A percentile compares a stretch with the other conserved stretches of the same genome.
phyloP scores from a whole-genome alignment of 2,113 vertebrate genomes.

The Balaenoptera acutorostrata region DNA sequence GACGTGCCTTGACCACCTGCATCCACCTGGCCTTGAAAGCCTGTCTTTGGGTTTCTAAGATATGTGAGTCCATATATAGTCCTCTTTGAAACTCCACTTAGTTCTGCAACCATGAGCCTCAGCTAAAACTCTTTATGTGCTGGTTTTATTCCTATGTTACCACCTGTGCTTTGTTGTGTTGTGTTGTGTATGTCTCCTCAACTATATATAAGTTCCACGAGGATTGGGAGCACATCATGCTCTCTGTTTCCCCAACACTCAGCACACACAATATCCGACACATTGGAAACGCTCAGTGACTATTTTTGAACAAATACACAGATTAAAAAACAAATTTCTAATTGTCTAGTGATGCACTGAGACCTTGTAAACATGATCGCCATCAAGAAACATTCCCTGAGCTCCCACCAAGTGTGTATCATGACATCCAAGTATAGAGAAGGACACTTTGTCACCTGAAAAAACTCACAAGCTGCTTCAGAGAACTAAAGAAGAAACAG shows the following conservation, averaged over 20 bases:
- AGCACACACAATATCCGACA: neutral
- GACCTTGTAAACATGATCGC: neutral
- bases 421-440: no score
- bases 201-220: neutral
- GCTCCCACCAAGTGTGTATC: neutral
- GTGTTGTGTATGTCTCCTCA: neutral
- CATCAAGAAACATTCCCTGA: neutral
- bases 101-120: neutral
- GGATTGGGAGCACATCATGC: neutral
- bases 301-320: neutral
- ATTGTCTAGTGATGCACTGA: neutral
- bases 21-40: neutral
- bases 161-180: neutral
- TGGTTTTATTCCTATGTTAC: neutral
- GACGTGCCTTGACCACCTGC: neutral
- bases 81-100: neutral
- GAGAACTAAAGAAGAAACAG: neutral
- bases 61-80: neutral
- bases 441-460: neutral
- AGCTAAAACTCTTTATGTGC: neutral
- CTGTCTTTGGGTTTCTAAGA: neutral
- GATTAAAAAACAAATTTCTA: neutral
- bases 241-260: neutral
- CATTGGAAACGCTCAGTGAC: neutral
- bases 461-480: neutral